phyloP scores from a whole-genome alignment of 2,113 vertebrate genomes.

The Trematocara variabile region DNA sequence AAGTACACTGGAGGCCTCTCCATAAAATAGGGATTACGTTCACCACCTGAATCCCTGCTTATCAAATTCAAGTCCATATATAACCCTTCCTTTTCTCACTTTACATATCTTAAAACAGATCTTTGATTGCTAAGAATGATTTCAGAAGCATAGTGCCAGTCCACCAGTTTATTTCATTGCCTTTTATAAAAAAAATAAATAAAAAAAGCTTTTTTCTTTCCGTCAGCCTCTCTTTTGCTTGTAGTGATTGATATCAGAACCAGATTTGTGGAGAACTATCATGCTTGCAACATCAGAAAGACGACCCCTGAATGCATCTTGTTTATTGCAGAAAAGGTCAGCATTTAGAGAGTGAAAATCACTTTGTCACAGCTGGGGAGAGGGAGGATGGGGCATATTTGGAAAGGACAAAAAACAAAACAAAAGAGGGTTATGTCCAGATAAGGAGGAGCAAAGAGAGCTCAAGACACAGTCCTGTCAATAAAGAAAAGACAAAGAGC shows the following conservation, averaged over 20 bases:
- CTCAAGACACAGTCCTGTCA: background rate
- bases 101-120: constrained; percentile 13
- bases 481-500: constrained; percentile 3
- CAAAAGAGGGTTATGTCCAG: background rate
- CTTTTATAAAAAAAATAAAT: background rate
- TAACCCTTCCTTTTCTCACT: background rate
- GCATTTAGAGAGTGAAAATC: constrained; percentile 54
- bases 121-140: constrained; percentile 32
- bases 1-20: background rate
- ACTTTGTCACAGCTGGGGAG: constrained; percentile 61
- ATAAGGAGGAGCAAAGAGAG: constrained; percentile 4
- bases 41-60: background rate
- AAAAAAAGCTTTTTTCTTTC: background rate
- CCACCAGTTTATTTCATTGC: constrained; percentile 16
- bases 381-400: background rate
- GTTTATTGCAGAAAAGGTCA: constrained; percentile 73
- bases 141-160: constrained; percentile 11
- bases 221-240: constrained; percentile 16
- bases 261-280: constrained; percentile 55
- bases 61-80: constrained; percentile 25
- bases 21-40: background rate
- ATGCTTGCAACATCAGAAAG: constrained; percentile 52
- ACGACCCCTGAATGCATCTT: constrained; percentile 36
- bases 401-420: background rate
- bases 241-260: constrained; percentile 44